These are phyloP conservation scores for Campopleginae sp. DNA, from an alignment of 2,888 invertebrate genomes.

Conservation along the genomic window DNA sequence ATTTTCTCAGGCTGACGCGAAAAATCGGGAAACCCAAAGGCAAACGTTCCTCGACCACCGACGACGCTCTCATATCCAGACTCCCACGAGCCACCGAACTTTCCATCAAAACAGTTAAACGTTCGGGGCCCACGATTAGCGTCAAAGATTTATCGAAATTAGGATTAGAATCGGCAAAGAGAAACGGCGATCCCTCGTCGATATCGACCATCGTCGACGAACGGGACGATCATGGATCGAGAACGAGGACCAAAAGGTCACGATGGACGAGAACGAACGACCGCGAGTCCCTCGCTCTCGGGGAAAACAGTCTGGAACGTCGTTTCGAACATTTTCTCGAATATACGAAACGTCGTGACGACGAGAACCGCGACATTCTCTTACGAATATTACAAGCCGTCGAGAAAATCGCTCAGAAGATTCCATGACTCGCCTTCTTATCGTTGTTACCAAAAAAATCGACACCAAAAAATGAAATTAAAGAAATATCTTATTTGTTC, in stretches of 20 bases:
- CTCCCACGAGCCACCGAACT: conserved; percentile 74
- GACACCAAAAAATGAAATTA: background rate
- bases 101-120: conserved; percentile 68
- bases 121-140: conserved; percentile 58
- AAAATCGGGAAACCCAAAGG: conserved; percentile 41
- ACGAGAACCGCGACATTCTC: conserved; percentile 77
- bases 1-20: conserved; percentile 41
- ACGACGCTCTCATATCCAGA: conserved; percentile 66
- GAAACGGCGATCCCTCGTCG: conserved; percentile 51
- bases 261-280: conserved; percentile 43
- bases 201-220: conserved; percentile 39
- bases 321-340: conserved; percentile 77
- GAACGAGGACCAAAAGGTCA: conserved; percentile 53
- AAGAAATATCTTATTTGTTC: background rate
- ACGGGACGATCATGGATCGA: conserved; percentile 37
- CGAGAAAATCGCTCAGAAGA: conserved; percentile 76
- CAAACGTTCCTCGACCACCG: conserved; percentile 45
- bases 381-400: conserved; percentile 76
- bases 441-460: background rate
- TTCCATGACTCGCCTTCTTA: conserved; percentile 60
- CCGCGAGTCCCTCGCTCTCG: background rate
- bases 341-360: conserved; percentile 77
- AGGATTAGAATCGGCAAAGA: conserved; percentile 48
- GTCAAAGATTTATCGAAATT: conserved; percentile 69
- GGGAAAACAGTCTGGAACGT: conserved; percentile 69